Base-by-base conservation (phyloP, 2,888 invertebrate genomes). In the Oxystoma pomonae region DNA sequence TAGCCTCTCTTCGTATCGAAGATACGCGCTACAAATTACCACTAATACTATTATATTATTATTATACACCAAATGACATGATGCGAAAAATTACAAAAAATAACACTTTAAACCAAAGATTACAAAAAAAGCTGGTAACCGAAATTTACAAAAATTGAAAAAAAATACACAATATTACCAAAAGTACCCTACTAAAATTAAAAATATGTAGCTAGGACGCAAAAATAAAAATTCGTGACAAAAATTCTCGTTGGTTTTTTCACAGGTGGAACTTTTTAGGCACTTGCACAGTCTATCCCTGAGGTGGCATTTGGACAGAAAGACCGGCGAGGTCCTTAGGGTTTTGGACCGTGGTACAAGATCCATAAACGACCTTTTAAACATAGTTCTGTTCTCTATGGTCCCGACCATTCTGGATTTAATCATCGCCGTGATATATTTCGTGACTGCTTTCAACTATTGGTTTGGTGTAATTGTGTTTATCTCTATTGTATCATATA, bases 301-400 rank as follows among this genome's bases (percentile, higher is more conserved):
- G 56, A 86, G 93, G 17, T 98, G 98, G 98, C 98, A 98, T 80
- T 81, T 98, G 50, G 86, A 90, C 2, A 83, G 97, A 12, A 98
- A 98, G 82, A 98, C 98, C 0, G 98, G 98, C 1, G 97, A 98
- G 82, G 96, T 98, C 0, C 82, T 98, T 1, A 84, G 96, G 21
- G 90, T 98, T 0, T 96, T 98, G 92, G 98, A 98, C 81, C 85
- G 98, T 65, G 98, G 98, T 69, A 98, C 98, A 0, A 94, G 93
- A 72, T 96, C 96, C 60, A 94, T 98, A 71, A 96, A 96, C 81
- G 94, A 90, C 16, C 60, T 65, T 19, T 53, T 65, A 16, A 62
- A 67, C 20, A 64, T 62, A 61, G 56, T 67, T 3, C 51, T 65
- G 22, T 67, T 65, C 52, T 56, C 61, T 1, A 58, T 67, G 12